phyloP scores from a whole-genome alignment of 2,888 invertebrate genomes.

The Griposia aprilina region DNA sequence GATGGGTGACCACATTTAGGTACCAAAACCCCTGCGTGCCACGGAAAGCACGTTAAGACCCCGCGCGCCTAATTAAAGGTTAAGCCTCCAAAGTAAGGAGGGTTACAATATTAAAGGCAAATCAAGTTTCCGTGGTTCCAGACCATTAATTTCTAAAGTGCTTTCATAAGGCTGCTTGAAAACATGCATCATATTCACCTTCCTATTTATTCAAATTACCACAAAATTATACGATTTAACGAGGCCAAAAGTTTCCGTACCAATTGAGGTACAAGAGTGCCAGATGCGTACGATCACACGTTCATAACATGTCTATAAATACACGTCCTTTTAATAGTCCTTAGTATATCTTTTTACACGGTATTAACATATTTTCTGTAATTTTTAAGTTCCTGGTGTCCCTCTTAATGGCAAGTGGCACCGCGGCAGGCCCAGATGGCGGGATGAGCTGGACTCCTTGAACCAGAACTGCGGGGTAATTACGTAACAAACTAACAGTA shows the following conservation, averaged over 20 bases:
- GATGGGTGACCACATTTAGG: too few species aligned
- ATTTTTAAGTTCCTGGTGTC: neutral
- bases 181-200: neutral
- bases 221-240: conserved; percentile 33
- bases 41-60: too few species aligned
- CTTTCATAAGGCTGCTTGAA: neutral
- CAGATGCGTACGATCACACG: conserved; percentile 35
- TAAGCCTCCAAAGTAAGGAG: neutral
- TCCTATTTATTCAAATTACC: conserved; percentile 31
- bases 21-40: too few species aligned
- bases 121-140: neutral
- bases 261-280: conserved; percentile 22
- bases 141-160: neutral
- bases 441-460: neutral
- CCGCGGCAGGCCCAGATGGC: neutral
- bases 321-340: neutral
- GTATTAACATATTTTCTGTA: neutral
- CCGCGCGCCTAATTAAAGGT: too few species aligned
- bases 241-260: conserved; percentile 34
- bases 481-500: too few species aligned
- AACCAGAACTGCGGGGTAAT: neutral
- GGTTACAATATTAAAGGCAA: neutral
- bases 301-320: conserved; percentile 12
- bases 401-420: neutral
- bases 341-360: neutral